These are phyloP conservation scores for Drosophila bifasciata DNA, from an alignment of 1,140 invertebrate species.

Conservation along the genomic window DNA sequence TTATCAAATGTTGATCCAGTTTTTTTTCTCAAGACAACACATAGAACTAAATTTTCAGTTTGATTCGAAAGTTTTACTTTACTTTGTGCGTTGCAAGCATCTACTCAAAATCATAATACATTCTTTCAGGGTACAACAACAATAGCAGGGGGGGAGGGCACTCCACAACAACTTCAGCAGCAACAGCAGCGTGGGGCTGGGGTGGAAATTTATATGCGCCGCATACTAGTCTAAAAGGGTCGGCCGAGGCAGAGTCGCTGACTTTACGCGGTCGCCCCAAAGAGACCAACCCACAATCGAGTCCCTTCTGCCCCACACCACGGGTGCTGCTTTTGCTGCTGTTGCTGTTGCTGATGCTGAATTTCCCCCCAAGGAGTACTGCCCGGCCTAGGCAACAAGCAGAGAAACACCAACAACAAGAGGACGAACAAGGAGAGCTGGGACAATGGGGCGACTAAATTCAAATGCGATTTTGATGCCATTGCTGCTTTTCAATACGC, in stretches of 20 bases:
- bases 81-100: neutral
- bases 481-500: conserved; percentile 76
- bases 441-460: conserved; percentile 61
- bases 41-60: no score
- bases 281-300: conserved; percentile 26
- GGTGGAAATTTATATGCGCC: conserved; percentile 75
- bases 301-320: neutral
- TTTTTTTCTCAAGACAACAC: no score
- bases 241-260: conserved; percentile 59
- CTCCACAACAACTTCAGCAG: conserved; percentile 23
- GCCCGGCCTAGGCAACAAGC: conserved; percentile 37
- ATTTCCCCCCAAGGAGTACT: conserved; percentile 46
- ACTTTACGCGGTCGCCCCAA: conserved; percentile 65
- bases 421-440: conserved; percentile 12
- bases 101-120: no score
- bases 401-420: conserved; percentile 6
- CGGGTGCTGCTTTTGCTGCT: no score
- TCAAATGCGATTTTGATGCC: conserved; percentile 83
- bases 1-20: neutral
- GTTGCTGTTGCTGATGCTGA: neutral
- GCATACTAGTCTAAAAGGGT: conserved; percentile 81
- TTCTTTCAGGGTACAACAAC: conserved; percentile 23
- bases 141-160: conserved; percentile 4
- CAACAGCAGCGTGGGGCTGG: conserved; percentile 42
- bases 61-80: no score